Base-by-base conservation (phyloP, 2,888 invertebrate genomes). In the Steinernema hermaphroditum region DNA sequence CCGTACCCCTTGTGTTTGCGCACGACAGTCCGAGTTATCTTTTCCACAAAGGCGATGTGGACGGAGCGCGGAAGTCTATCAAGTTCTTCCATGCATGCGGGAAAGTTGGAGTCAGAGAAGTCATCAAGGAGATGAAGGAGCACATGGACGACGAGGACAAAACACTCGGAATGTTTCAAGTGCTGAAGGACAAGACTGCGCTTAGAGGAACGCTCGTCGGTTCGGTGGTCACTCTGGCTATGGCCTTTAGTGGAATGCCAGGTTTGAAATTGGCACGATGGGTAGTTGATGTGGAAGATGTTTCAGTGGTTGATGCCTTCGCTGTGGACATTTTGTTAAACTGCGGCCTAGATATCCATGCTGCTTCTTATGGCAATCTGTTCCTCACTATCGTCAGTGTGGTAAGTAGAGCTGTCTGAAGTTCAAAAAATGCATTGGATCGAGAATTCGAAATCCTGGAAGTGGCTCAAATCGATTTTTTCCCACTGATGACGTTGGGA, bases 171-270 rank as follows among this genome's bases (percentile, higher is more conserved):
- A 50, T 78, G 49, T 32, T 75, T 12, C 22, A 73, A n/a, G 34
- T 78, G n/a, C 57, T 69, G 46, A 43, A 72, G 24, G 32, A 72
- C 14, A 37, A 32, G 0, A 34, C 12, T 12, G 70, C 74, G 12
- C 72, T 77, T n/a, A 69, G 76, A 24, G 78, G 74, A 19, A 76
- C 79, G 4, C 19, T 80, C 0, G 70, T 81, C 37, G 81, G 80
- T 14, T 49, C 69, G 24, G 54, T 54, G 24, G 19, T 54, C 27
- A 76, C 80, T 0, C 80, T 83, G 49, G 82, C 80, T 0, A 82
- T 82, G 79, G 77, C 79, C 0, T 83, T 83, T 75, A 79, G 80
- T 72, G 83, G 83, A 54, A 78, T 82, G 49, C 80, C 82, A 12
- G 81, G 78, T 79, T 49, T n/a, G 57, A 41, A 54, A 0, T 14